Evolutionary conservation across 1,140 invertebrate genomes (phyloP), one percentile per base, ranked within the genome.

Genomic region (Daktulosphaira vitifoliae): DNA sequence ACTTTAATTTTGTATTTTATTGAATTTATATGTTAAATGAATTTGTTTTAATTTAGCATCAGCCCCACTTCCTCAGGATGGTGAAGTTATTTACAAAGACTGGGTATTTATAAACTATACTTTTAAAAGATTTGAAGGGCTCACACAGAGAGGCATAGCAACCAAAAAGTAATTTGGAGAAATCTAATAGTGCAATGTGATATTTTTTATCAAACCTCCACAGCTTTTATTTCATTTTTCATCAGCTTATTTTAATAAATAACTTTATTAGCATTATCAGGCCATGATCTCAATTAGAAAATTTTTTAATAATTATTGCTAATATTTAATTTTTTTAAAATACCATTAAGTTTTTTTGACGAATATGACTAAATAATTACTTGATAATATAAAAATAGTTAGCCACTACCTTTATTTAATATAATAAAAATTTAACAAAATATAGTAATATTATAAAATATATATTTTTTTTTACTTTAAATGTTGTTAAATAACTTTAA

Each of bases 21-120:
- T 42, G 18, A 1, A n/a, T 16, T n/a, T 7, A n/a, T 16, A 42
- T 42, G n/a, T 4, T 42, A 11, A 15, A 3, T 42, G 39, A 15
- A n/a, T 11, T 25, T 59, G 59, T 71, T 69, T 70, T 69, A 74
- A 80, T 84, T 39, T 79, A 90, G 88, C 90, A 70, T 83, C 89
- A 66, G 87, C 88, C 54, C 87, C 89, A 22, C 80, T 86, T 73
- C 81, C 86, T 44, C 85, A 88, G 74, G 88, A 90, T 71, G 88
- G 88, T 53, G 89, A 91, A 75, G 84, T 88, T 66, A 86, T 85
- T 68, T 89, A 91, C 76, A 97, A 97, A 79, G 95, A 98, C 79
- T 98, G 93, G 94, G 94, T 98, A 53, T 99, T 99, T 77, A 96
- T 99, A 72, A 98, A 99, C 78, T 99, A 99, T 76, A 99, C 96